A percentile compares a stretch with the other conserved stretches of the same genome.
phyloP scores from a whole-genome alignment of 2,888 invertebrate genomes.

The Dicyrtomina minuta region DNA sequence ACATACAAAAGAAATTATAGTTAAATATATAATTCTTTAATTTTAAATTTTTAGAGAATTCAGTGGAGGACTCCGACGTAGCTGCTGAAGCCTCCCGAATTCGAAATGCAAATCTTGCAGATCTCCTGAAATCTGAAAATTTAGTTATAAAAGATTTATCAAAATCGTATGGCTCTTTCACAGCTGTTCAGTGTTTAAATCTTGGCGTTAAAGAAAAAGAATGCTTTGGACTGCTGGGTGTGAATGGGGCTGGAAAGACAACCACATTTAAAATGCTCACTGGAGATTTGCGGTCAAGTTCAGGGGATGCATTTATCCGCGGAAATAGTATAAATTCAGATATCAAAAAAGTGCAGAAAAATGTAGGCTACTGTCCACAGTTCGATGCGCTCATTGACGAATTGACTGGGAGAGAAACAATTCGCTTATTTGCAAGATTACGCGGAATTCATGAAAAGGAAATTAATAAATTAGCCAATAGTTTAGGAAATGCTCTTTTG shows the following conservation, averaged over 20 bases:
- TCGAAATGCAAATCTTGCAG: conserved; percentile 39
- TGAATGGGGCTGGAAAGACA: conserved; percentile 86
- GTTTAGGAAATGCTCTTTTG: conserved; percentile 63
- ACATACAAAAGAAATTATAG: too few species aligned
- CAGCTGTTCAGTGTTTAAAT: conserved; percentile 62
- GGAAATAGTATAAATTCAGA: conserved; percentile 55
- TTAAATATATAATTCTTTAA: too few species aligned
- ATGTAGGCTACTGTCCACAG: conserved; percentile 66
- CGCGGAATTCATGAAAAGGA: conserved; percentile 54
- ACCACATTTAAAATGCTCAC: conserved; percentile 87
- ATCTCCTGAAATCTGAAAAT: too few species aligned
- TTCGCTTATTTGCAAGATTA: too few species aligned
- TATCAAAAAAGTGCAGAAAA: conserved; percentile 54
- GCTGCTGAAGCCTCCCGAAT: conserved; percentile 48
- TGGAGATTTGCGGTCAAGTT: conserved; percentile 68
- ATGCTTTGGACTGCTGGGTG: conserved; percentile 68
- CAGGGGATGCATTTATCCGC: conserved; percentile 70
- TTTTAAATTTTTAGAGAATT: too few species aligned
- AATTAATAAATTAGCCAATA: conserved; percentile 57
- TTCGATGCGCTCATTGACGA: conserved; percentile 58
- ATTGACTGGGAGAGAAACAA: too few species aligned
- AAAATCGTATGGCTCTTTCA: conserved; percentile 72
- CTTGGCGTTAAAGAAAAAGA: not conserved
- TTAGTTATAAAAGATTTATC: conserved; percentile 62
- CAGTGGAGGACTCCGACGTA: conserved; percentile 51